Evolutionary conservation across 2,113 vertebrate species (phyloP).

Genomic region (Rissa tridactyla): DNA sequence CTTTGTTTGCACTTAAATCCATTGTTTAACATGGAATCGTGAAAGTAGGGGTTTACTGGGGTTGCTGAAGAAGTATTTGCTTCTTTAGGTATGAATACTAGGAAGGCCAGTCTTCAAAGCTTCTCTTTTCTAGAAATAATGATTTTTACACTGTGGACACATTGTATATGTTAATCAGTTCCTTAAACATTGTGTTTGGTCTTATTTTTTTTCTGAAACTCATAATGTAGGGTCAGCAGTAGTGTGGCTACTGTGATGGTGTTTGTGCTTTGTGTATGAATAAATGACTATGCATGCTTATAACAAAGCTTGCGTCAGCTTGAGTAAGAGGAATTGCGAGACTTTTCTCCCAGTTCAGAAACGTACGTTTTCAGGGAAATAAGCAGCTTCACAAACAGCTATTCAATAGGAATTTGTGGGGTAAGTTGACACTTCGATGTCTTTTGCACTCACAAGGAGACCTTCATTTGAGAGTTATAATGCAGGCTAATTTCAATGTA

Average conservation of each 20-base stretch:
- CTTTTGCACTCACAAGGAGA: neutral
- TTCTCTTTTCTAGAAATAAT: neutral
- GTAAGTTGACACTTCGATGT: neutral
- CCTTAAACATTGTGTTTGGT: neutral
- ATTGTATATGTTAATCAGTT: neutral
- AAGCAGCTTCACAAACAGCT: neutral
- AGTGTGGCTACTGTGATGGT: neutral
- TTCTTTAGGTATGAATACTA: neutral
- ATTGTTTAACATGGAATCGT: neutral
- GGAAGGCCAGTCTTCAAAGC: neutral
- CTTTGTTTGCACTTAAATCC: neutral
- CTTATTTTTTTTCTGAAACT: neutral
- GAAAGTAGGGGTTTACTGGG: neutral
- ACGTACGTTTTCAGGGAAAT: neutral
- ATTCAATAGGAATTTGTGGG: neutral
- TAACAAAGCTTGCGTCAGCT: neutral
- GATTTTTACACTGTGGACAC: neutral
- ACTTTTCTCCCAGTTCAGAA: neutral
- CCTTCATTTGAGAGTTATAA: neutral
- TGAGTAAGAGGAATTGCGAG: neutral
- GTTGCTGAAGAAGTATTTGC: neutral
- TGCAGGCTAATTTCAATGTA: neutral
- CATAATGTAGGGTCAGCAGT: neutral
- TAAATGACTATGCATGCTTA: neutral
- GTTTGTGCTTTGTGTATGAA: neutral